Conservation (phyloP, 2,888 invertebrate species). For the Scaptomyza tumidula region DNA sequence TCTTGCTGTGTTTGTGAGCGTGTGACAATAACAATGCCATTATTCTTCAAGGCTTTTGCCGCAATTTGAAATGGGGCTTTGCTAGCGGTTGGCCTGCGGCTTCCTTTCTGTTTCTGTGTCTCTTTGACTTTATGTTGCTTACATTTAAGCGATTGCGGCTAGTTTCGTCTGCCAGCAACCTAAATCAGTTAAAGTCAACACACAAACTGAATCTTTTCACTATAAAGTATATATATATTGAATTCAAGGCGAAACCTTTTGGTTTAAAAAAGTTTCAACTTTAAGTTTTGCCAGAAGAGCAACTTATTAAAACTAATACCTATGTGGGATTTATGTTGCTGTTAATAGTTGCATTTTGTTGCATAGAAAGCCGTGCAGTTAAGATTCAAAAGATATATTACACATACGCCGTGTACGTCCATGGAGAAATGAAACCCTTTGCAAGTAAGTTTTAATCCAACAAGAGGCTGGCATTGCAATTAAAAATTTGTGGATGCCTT, state of each 20-base stretch:
- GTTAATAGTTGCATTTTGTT: no score
- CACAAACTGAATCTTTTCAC: not conserved
- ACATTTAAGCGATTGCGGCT: constrained; percentile 63
- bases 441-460: constrained; percentile 3
- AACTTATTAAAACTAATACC: no score
- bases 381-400: constrained; percentile 3
- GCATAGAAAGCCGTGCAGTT: not conserved
- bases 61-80: constrained; percentile 63
- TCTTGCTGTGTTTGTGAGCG: not conserved
- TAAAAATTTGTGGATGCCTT: not conserved
- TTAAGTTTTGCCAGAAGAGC: no score
- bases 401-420: constrained; percentile 8
- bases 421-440: not conserved
- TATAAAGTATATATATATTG: not conserved
- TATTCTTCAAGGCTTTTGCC: constrained; percentile 59
- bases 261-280: not conserved
- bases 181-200: constrained; percentile 28
- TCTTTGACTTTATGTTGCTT: constrained; percentile 29
- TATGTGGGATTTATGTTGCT: not conserved
- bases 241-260: not conserved
- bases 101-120: constrained; percentile 1
- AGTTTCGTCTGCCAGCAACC: constrained; percentile 23
- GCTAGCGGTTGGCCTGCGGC: constrained; percentile 48
- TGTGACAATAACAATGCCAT: constrained; percentile 63
- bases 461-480: not conserved